Evolutionary conservation across 2,113 vertebrate species (phyloP).

Genomic region (Pedionomus torquatus): DNA sequence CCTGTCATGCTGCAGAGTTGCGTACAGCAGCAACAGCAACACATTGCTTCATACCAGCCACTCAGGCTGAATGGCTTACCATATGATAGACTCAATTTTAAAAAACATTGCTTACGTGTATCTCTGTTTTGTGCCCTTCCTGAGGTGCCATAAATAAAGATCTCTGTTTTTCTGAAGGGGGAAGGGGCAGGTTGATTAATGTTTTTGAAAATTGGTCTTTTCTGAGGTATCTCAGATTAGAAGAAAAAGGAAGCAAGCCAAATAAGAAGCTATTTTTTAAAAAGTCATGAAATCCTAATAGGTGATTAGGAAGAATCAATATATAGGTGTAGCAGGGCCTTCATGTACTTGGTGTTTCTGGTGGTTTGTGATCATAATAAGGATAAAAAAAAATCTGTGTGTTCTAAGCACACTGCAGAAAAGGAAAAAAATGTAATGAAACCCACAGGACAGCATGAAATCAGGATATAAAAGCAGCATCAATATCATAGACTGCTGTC

Average conservation of each 20-base stretch:
- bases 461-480: background rate
- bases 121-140: background rate
- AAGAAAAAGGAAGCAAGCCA: background rate
- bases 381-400: background rate
- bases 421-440: background rate
- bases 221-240: background rate
- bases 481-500: background rate
- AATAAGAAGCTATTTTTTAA: background rate
- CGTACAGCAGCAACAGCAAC: background rate
- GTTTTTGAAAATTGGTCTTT: background rate
- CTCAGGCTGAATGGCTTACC: background rate
- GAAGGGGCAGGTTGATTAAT: background rate
- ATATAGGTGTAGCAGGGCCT: background rate
- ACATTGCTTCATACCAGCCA: background rate
- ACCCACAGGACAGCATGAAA: background rate
- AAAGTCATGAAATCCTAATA: background rate
- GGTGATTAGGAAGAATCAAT: background rate
- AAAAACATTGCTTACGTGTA: background rate
- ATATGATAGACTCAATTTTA: background rate
- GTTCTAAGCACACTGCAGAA: background rate
- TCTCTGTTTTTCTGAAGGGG: background rate
- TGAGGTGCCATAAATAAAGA: background rate
- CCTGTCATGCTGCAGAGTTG: background rate
- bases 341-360: background rate
- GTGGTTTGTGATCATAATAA: background rate